phyloP scores from a whole-genome alignment of 2,888 invertebrate genomes.

The Aromia moschata region DNA sequence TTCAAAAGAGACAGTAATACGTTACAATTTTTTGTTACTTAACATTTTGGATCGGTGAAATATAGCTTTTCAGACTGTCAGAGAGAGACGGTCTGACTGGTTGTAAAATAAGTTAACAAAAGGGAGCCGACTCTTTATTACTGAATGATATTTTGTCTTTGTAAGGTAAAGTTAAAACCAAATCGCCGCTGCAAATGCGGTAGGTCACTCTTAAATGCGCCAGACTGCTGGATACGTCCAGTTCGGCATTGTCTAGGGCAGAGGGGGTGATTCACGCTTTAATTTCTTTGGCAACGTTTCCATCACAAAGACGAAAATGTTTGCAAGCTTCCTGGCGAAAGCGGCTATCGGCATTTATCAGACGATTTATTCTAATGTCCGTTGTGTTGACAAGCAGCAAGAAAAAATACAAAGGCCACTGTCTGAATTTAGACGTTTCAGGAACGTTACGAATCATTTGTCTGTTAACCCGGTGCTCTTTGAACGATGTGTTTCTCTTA shows the following conservation, averaged over 20 bases:
- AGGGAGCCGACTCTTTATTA: too few relatives aligned
- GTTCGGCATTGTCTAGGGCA: constrained; percentile 14
- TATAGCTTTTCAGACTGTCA: too few relatives aligned
- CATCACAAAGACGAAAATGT: constrained; percentile 21
- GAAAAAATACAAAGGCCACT: constrained; percentile 27
- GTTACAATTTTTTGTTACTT: too few relatives aligned
- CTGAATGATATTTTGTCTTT: neutral
- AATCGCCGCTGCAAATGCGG: constrained; percentile 10
- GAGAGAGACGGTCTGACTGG: too few relatives aligned
- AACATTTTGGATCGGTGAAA: too few relatives aligned
- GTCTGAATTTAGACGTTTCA: constrained; percentile 29
- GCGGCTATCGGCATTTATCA: constrained; percentile 26
- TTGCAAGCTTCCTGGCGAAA: constrained; percentile 30
- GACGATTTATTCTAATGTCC: constrained; percentile 27
- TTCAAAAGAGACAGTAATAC: too few relatives aligned
- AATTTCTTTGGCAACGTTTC: constrained; percentile 27
- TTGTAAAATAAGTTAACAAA: too few relatives aligned
- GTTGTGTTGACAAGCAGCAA: constrained; percentile 24
- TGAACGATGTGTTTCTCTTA: constrained; percentile 16
- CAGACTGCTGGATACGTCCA: constrained; percentile 3
- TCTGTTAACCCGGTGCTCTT: constrained; percentile 14
- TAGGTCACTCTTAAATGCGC: constrained; percentile 8
- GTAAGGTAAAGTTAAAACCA: neutral
- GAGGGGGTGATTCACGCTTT: constrained; percentile 26
- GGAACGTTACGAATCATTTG: constrained; percentile 32